Base-by-base conservation (phyloP, 2,888 invertebrate genomes). In the Eurytoma adleriae region DNA sequence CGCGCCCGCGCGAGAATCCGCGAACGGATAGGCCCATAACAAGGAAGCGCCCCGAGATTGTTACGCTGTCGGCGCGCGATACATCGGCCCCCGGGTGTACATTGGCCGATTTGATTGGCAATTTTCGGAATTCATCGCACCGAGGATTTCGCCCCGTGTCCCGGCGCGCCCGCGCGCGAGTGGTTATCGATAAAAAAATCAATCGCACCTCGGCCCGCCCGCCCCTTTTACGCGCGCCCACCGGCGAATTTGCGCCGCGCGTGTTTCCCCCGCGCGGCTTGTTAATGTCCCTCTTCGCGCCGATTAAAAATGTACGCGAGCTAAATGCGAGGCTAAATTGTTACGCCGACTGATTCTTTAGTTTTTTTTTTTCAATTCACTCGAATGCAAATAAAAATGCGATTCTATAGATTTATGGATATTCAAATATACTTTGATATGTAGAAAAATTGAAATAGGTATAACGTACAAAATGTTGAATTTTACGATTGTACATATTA, bases 21-120 rank as follows among this genome's bases (percentile, higher is more conserved):
- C 40, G 40, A 40, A 30, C 30, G 30, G 52, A 4, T 10, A 12
- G 64, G 40, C 16, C 20, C 48, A 69, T 76, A 76, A 61, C 76
- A 69, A 62, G 61, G 57, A 73, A 68, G 59, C 67, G 48, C 56
- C 52, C 56, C 52, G 82, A 83, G 82, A 83, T 81, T 82, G 80
- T 71, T 72, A 74, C 81, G 67, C 56, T 64, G 72, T 77, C 24
- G 14, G 0, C 16, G 48, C 24, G 40, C 54, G 66, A 61, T 66
- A 40, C 40, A 40, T 40, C 40, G 40, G 40, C 40, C 5, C 10
- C 7, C 24, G 24, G 40, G 40, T 66, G 48, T 59, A 59, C 59
- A 48, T 64, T 76, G 75, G 59, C 16, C 59, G 52, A 80, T 81
- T 77, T 81, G 79, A 83, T 81, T 81, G 83, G 81, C 80, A 80